Conservation (phyloP, 2,888 invertebrate species). For the Vanessa cardui region DNA sequence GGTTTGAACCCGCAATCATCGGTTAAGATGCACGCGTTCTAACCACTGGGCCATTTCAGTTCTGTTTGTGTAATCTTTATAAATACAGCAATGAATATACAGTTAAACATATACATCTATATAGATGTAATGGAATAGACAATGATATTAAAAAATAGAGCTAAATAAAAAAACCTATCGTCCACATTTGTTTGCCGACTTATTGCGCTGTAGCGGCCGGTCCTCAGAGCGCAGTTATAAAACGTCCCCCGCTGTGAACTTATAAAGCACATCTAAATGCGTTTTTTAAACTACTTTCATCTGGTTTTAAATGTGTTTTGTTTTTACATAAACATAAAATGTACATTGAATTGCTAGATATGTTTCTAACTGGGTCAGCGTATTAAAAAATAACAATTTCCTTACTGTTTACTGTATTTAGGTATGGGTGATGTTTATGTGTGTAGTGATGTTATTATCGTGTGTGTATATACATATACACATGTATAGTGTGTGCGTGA, state of each 20-base stretch:
- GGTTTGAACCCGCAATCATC: too few relatives aligned
- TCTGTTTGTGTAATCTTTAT: too few relatives aligned
- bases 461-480: too few relatives aligned
- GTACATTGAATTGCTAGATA: neutral
- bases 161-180: neutral
- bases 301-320: neutral
- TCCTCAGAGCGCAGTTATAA: slow-evolving; percentile 19
- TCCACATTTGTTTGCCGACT: slow-evolving; percentile 4
- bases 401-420: too few relatives aligned
- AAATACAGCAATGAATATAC: too few relatives aligned
- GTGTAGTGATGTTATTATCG: too few relatives aligned
- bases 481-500: too few relatives aligned
- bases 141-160: slow-evolving; percentile 1
- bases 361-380: neutral
- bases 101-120: too few relatives aligned
- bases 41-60: too few relatives aligned
- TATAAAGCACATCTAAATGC: slow-evolving; percentile 12
- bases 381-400: too few relatives aligned
- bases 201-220: slow-evolving; percentile 5
- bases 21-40: too few relatives aligned
- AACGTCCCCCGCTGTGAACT: slow-evolving; percentile 15
- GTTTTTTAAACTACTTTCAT: slow-evolving; percentile 9
- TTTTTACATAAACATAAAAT: neutral
- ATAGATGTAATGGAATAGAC: neutral
- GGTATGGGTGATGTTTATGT: too few relatives aligned